phyloP scores from a whole-genome alignment of 2,113 vertebrate species.

The Lagopus muta region DNA sequence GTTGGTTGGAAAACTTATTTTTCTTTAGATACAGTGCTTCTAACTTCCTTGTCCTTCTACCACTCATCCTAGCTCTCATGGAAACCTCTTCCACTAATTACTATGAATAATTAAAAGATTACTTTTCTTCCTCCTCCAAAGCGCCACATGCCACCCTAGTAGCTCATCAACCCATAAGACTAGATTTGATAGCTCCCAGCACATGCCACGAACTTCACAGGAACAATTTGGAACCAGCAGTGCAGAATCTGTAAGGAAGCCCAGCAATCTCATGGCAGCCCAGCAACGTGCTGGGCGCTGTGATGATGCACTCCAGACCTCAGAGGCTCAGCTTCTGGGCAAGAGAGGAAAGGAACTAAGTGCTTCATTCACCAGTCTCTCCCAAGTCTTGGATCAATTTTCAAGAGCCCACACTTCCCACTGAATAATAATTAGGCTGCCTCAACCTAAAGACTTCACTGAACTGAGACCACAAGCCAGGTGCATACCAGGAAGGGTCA shows the following conservation, averaged over 20 bases:
- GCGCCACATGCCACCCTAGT: conserved; percentile 5
- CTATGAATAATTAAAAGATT: conserved; percentile 55
- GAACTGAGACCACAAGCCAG: neutral
- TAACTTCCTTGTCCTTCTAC: neutral
- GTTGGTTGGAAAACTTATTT: neutral
- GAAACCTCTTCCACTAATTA: conserved; percentile 45
- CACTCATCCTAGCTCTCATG: neutral
- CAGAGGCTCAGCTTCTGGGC: neutral
- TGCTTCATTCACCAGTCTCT: neutral
- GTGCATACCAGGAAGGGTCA: neutral
- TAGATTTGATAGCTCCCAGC: neutral
- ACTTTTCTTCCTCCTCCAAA: neutral
- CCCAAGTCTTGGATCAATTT: neutral
- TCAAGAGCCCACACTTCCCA: neutral
- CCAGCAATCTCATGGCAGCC: neutral
- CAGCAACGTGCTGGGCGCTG: neutral
- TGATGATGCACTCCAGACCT: neutral
- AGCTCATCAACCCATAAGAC: neutral
- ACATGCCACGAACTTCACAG: neutral
- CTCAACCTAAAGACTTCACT: neutral
- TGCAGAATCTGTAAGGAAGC: accelerated
- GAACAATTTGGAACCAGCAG: neutral
- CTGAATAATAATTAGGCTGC: neutral
- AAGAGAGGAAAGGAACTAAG: neutral
- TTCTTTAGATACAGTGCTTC: neutral